These are phyloP conservation scores for Prochilodus magdalenae DNA, from an alignment of 2,113 vertebrate species.

Conservation along the genomic window DNA sequence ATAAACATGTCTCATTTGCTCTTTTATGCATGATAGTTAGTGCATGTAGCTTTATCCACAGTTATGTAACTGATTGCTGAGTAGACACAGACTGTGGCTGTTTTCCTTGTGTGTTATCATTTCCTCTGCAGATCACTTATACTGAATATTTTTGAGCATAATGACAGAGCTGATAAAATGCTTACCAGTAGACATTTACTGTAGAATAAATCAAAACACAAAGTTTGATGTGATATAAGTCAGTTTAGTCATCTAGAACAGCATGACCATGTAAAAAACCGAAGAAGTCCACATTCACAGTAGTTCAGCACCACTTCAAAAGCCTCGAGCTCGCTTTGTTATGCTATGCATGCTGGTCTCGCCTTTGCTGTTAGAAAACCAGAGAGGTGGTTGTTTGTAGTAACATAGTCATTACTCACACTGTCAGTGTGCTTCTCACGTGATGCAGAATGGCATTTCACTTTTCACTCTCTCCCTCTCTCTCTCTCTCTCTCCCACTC, in stretches of 20 bases:
- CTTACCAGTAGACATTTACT: too few species aligned
- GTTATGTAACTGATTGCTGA: not conserved
- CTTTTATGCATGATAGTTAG: not conserved
- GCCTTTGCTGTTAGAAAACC: not conserved
- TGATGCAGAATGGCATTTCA: not conserved
- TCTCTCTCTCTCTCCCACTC: too few species aligned
- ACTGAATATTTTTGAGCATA: too few species aligned
- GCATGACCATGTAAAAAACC: not conserved
- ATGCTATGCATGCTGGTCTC: not conserved
- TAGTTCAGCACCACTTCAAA: not conserved
- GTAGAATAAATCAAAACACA: too few species aligned
- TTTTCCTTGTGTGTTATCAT: not conserved
- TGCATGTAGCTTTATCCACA: not conserved
- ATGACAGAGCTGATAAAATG: too few species aligned
- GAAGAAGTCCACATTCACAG: not conserved
- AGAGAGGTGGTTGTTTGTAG: not conserved
- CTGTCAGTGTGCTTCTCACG: not conserved
- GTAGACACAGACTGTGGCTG: not conserved
- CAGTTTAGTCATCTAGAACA: not conserved
- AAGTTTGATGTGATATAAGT: too few species aligned
- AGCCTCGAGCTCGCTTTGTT: slow-evolving; percentile 1
- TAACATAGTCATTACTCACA: slow-evolving; percentile 12
- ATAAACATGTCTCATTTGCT: not conserved
- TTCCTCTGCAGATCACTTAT: too few species aligned
- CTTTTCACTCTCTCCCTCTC: too few species aligned